Evolutionary conservation across 2,113 vertebrate species (phyloP).

Genomic region (Apaloderma vittatum): DNA sequence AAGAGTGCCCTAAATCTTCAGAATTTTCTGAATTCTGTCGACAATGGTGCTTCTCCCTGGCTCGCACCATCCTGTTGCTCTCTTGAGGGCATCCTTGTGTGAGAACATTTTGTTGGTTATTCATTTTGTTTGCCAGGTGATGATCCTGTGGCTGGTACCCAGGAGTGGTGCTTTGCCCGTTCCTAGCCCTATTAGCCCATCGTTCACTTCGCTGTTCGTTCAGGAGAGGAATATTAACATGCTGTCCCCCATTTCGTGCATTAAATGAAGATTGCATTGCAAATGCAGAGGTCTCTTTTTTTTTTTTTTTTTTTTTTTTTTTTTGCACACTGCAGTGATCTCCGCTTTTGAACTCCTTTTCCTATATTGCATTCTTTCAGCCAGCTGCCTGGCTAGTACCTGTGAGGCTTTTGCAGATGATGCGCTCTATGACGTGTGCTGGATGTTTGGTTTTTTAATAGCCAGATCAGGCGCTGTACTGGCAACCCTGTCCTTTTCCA

Average conservation of each 20-base stretch:
- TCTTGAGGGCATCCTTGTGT: neutral
- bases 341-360: neutral
- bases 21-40: neutral
- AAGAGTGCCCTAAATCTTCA: neutral
- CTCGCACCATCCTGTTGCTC: neutral
- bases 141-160: fast-evolving
- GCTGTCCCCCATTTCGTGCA: fast-evolving
- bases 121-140: neutral
- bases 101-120: neutral
- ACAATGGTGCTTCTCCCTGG: fast-evolving
- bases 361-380: neutral
- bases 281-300: neutral
- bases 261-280: neutral
- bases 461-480: neutral
- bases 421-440: neutral
- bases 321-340: neutral
- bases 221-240: neutral
- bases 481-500: neutral
- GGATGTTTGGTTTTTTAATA: neutral
- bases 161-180: fast-evolving
- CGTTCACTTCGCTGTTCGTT: neutral
- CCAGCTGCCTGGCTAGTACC: neutral
- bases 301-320: neutral
- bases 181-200: neutral
- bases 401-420: neutral